These are phyloP conservation scores for Temnothorax nylanderi DNA, from an alignment of 1,140 invertebrate species.

Conservation along the genomic window DNA sequence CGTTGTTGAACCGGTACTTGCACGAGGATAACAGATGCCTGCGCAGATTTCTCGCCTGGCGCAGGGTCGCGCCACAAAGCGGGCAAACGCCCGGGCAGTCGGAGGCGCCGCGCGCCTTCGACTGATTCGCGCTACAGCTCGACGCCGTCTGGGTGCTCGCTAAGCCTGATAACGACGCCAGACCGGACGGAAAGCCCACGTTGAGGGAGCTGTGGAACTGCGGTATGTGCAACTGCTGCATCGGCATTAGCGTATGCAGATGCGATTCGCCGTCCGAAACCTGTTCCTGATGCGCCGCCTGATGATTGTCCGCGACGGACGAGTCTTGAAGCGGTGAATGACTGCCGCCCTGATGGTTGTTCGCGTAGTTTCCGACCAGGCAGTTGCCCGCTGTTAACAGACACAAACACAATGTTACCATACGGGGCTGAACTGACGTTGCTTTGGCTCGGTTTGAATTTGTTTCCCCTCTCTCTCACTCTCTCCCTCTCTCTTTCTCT, in stretches of 20 bases:
- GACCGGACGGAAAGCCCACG: constrained; percentile 68
- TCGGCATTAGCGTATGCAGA: constrained; percentile 81
- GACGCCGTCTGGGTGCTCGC: constrained; percentile 51
- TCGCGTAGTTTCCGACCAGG: constrained; percentile 72
- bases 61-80: constrained; percentile 87
- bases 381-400: constrained; percentile 80
- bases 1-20: constrained; percentile 81
- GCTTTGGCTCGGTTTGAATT: constrained; percentile 66
- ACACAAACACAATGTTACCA: constrained; percentile 84
- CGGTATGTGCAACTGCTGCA: constrained; percentile 83
- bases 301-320: constrained; percentile 69
- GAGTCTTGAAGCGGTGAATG: constrained; percentile 75
- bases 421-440: constrained; percentile 81
- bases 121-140: constrained; percentile 51
- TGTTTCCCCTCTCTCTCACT: constrained; percentile 13
- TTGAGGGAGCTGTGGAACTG: constrained; percentile 78
- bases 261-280: constrained; percentile 77
- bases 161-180: constrained; percentile 59
- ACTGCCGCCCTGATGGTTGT: constrained; percentile 72
- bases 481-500: background rate
- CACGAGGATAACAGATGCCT: constrained; percentile 86
- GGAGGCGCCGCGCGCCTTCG: constrained; percentile 86
- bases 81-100: constrained; percentile 88
- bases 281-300: constrained; percentile 71
- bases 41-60: constrained; percentile 87